Evolutionary conservation across 2,888 invertebrate species (phyloP).

Genomic region (Ectemnius cavifrons): DNA sequence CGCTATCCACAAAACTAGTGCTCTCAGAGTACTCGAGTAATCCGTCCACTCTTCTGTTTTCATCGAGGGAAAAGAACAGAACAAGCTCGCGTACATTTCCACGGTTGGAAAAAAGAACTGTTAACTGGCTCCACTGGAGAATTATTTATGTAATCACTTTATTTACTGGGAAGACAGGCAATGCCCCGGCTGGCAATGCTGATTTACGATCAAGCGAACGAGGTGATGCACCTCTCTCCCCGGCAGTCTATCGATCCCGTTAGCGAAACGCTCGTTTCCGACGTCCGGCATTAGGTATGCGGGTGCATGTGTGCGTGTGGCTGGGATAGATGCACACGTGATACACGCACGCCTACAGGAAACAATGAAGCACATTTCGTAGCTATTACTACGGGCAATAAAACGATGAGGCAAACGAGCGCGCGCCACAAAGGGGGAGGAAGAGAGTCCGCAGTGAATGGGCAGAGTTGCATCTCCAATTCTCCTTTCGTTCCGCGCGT

Average conservation of each 20-base stretch:
- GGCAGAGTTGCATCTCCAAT: constrained; percentile 24
- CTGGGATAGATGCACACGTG: neutral
- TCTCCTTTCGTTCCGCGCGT: constrained; percentile 21
- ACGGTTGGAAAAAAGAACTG: too few relatives aligned
- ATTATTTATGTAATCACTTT: too few relatives aligned
- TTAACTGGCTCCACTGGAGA: too few relatives aligned
- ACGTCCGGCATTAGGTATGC: neutral
- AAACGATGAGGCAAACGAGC: constrained; percentile 25
- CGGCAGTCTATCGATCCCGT: constrained; percentile 36
- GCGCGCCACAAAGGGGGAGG: neutral
- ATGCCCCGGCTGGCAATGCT: constrained; percentile 10
- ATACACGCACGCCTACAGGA: constrained; percentile 17
- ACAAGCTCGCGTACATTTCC: too few relatives aligned
- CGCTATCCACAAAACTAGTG: neutral
- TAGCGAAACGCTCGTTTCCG: constrained; percentile 25
- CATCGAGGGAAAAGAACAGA: neutral
- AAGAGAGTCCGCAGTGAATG: constrained; percentile 28
- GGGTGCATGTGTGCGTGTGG: neutral
- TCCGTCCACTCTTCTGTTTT: too few relatives aligned
- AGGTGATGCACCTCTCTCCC: constrained; percentile 20
- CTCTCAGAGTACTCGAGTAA: neutral
- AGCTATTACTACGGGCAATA: constrained; percentile 19
- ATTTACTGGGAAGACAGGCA: too few relatives aligned
- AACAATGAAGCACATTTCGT: constrained; percentile 29
- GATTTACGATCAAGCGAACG: constrained; percentile 24